These are phyloP conservation scores for Crotalus tigris DNA, from an alignment of 2,113 vertebrate genomes.

Conservation along the genomic window DNA sequence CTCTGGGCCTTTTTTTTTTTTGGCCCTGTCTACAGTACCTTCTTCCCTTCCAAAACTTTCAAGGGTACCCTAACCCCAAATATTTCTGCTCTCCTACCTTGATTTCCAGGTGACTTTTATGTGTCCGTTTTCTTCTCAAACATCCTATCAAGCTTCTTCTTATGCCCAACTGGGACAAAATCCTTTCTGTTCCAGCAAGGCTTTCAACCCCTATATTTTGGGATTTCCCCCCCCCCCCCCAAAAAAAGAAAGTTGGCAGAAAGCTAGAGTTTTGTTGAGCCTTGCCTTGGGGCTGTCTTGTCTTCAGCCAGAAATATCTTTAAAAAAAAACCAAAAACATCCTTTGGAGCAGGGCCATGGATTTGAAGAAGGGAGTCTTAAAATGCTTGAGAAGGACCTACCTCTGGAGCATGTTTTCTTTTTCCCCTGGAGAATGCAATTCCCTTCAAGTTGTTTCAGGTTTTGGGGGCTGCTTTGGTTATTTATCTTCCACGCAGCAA, in stretches of 20 bases:
- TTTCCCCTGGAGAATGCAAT: not conserved
- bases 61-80: not conserved
- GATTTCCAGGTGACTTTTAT: not conserved
- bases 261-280: not conserved
- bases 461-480: accelerated
- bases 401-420: not conserved
- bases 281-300: not conserved
- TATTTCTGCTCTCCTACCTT: not conserved
- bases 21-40: not conserved
- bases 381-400: not conserved
- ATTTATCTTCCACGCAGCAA: accelerated
- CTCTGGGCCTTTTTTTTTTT: not conserved
- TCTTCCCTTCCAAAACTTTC: constrained; percentile 1
- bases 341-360: not conserved
- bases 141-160: not conserved
- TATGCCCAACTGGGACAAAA: not conserved
- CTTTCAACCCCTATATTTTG: not conserved
- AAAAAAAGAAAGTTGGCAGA: not conserved
- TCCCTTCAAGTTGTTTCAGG: not conserved
- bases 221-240: accelerated
- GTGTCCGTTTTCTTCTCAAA: not conserved
- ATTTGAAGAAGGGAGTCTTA: not conserved
- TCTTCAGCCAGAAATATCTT: not conserved
- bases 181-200: not conserved
- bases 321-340: not conserved